Evolutionary conservation across 2,888 invertebrate genomes (phyloP).

Genomic region (Acrobasis repandana): DNA sequence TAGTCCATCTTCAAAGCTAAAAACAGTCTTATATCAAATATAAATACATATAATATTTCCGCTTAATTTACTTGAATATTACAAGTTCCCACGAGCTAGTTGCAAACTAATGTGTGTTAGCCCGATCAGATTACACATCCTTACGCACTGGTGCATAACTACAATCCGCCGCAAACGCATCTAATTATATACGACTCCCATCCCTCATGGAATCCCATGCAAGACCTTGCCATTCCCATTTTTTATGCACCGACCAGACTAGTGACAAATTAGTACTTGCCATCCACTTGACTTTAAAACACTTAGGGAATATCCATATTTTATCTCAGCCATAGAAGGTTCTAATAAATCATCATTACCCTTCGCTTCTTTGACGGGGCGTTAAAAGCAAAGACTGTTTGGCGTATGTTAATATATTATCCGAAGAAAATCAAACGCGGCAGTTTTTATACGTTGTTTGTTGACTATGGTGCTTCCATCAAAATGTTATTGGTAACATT

Average conservation of each 20-base stretch:
- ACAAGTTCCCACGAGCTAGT: constrained; percentile 64
- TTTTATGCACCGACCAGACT: constrained; percentile 13
- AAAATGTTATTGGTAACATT: constrained; percentile 26
- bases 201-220: constrained; percentile 33
- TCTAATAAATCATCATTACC: constrained; percentile 42
- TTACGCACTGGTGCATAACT: constrained; percentile 67
- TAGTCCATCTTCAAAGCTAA: too few relatives aligned
- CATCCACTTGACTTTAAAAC: constrained; percentile 21
- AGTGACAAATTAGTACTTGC: constrained; percentile 21
- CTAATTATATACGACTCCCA: constrained; percentile 50
- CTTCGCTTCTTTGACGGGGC: constrained; percentile 31
- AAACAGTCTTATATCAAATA: too few relatives aligned
- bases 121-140: constrained; percentile 68
- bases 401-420: constrained; percentile 35
- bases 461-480: constrained; percentile 3
- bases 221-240: constrained; percentile 23
- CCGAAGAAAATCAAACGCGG: constrained; percentile 25
- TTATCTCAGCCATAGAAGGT: constrained; percentile 29
- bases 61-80: neutral
- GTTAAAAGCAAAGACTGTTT: constrained; percentile 37
- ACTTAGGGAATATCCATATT: constrained; percentile 27
- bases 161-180: constrained; percentile 62
- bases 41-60: neutral
- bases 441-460: constrained; percentile 10
- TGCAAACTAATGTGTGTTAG: constrained; percentile 62